Conservation (phyloP, 2,113 vertebrate genomes). For the Cottus gobio region DNA sequence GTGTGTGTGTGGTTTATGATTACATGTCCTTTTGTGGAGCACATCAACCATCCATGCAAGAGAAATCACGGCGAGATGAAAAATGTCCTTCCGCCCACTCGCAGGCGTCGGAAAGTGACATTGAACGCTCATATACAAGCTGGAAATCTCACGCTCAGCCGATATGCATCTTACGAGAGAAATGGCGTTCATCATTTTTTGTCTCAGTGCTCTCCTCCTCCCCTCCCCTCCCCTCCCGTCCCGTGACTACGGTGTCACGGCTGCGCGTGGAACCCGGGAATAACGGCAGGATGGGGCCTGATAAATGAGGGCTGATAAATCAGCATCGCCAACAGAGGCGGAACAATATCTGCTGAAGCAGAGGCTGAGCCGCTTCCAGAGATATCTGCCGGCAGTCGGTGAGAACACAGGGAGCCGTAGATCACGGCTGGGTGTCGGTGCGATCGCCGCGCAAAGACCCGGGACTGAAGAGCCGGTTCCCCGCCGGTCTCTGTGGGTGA, state of each 20-base stretch:
- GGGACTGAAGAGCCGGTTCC: slow-evolving; percentile 24
- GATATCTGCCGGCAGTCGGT: slow-evolving; percentile 57
- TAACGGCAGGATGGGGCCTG: slow-evolving; percentile 61
- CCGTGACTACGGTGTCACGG: slow-evolving; percentile 56
- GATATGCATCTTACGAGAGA: slow-evolving; percentile 68
- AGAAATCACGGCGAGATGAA: slow-evolving; percentile 56
- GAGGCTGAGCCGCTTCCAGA: slow-evolving; percentile 51
- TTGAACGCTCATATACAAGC: slow-evolving; percentile 52
- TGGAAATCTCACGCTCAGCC: slow-evolving; percentile 63
- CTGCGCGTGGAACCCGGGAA: slow-evolving; percentile 55
- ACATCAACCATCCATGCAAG: slow-evolving; percentile 69
- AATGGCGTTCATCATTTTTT: slow-evolving; percentile 58
- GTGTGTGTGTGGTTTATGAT: slow-evolving; percentile 52
- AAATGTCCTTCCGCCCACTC: slow-evolving; percentile 47
- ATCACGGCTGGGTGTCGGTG: slow-evolving; percentile 54
- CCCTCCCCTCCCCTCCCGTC: neutral
- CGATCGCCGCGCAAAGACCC: neutral
- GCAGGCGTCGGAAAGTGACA: slow-evolving; percentile 66
- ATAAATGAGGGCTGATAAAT: slow-evolving; percentile 75
- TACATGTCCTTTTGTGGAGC: slow-evolving; percentile 65
- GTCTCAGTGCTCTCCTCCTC: slow-evolving; percentile 12
- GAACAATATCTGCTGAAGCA: slow-evolving; percentile 74
- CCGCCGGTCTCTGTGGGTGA: slow-evolving; percentile 15
- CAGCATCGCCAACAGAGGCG: slow-evolving; percentile 58
- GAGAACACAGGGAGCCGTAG: slow-evolving; percentile 52